phyloP scores from a whole-genome alignment of 2,113 vertebrate species.

The Pelmatolapia mariae region DNA sequence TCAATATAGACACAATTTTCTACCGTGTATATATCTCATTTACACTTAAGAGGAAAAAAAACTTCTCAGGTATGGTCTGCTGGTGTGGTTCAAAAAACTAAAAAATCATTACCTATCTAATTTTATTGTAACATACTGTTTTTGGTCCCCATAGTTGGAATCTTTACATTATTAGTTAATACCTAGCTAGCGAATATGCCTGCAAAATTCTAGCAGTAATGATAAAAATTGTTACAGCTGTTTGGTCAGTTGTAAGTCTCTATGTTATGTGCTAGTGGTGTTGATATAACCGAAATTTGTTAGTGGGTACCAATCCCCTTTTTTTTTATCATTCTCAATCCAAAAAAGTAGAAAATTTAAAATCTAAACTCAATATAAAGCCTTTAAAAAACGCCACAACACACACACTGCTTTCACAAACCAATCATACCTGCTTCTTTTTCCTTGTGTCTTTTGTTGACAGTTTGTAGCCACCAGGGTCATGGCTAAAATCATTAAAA shows the following conservation, averaged over 20 bases:
- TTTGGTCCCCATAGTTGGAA: constrained; percentile 14
- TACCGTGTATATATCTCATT: background rate
- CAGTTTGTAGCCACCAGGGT: background rate
- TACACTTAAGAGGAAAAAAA: background rate
- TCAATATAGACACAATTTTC: background rate
- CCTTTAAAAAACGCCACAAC: background rate
- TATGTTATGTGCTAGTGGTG: background rate
- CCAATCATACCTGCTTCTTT: background rate
- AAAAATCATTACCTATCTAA: background rate
- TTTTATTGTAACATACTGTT: background rate
- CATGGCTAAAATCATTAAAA: background rate
- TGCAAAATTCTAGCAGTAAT: background rate
- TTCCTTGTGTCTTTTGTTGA: background rate
- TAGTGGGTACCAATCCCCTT: background rate
- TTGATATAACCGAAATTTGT: background rate
- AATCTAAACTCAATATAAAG: background rate
- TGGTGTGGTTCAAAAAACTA: background rate
- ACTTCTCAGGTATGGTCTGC: background rate
- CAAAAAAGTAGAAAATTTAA: background rate
- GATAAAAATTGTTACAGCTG: background rate
- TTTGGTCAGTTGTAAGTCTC: background rate
- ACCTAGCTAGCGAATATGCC: background rate
- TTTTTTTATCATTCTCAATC: background rate
- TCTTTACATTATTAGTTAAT: background rate
- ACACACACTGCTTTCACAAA: background rate